These are phyloP conservation scores for Drosophila leonis DNA, from an alignment of 2,888 invertebrate genomes.

Conservation along the genomic window DNA sequence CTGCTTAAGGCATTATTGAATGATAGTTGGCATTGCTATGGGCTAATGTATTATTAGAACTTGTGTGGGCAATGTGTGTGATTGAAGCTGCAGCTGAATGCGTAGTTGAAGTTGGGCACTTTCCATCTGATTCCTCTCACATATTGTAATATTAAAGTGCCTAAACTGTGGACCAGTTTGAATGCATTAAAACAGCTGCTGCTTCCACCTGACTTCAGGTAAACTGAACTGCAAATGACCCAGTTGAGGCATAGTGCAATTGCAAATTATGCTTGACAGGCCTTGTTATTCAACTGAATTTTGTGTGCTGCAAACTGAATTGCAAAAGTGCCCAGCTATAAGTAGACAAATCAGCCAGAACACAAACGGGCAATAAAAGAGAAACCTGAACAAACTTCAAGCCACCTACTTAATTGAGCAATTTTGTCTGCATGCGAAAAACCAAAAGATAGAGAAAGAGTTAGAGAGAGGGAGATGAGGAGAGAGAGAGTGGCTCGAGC, in stretches of 20 bases:
- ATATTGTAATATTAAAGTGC: not conserved
- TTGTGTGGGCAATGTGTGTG: not conserved
- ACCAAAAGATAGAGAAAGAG: not conserved
- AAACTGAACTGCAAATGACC: not conserved
- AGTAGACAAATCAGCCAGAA: constrained; percentile 26
- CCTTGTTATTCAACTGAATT: constrained; percentile 29
- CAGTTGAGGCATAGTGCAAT: not conserved
- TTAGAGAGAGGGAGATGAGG: not conserved
- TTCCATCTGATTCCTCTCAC: not conserved
- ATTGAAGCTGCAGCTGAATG: not conserved
- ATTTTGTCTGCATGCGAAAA: constrained; percentile 38
- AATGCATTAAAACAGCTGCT: not conserved
- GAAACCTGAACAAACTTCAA: constrained; percentile 3
- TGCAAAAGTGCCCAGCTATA: constrained; percentile 25
- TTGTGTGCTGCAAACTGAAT: constrained; percentile 31
- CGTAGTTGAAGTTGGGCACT: not conserved
- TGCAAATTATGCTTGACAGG: constrained; percentile 23
- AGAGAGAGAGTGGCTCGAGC: constrained; percentile 13
- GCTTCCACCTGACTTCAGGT: not conserved
- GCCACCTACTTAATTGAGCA: constrained; percentile 60
- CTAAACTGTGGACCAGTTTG: not conserved
- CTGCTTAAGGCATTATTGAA: constrained; percentile 7
- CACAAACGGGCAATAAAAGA: constrained; percentile 22
- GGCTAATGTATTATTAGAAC: not conserved
- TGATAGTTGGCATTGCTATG: not conserved